Percentiles rank a stretch among this genome's conserved stretches.
These are phyloP conservation scores for Lepeophtheirus salmonis DNA, from an alignment of 1,140 invertebrate genomes.

Conservation along the genomic window DNA sequence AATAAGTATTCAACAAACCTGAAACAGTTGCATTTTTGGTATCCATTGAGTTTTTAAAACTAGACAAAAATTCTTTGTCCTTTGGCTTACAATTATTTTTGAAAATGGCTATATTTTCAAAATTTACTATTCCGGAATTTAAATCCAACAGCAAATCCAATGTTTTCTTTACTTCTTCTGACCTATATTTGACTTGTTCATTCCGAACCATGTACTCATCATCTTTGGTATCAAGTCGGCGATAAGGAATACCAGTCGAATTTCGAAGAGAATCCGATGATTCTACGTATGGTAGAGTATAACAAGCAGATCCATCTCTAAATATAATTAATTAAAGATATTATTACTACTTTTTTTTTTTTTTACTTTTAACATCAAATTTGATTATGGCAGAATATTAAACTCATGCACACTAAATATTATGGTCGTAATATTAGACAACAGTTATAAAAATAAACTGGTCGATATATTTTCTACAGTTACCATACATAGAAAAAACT, in stretches of 20 bases:
- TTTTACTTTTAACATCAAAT: too few species aligned
- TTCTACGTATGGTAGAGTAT: background rate
- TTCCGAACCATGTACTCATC: constrained; percentile 7
- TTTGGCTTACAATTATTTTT: background rate
- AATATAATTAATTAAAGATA: too few species aligned
- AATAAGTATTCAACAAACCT: background rate
- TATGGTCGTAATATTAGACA: too few species aligned
- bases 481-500: too few species aligned
- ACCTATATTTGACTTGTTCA: constrained; percentile 7
- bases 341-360: too few species aligned
- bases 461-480: too few species aligned
- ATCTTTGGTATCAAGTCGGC: background rate
- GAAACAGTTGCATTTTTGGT: background rate
- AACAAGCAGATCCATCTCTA: constrained; percentile 10
- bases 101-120: background rate
- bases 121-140: background rate
- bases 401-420: too few species aligned
- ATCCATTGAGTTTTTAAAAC: background rate
- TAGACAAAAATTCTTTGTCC: background rate
- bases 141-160: background rate
- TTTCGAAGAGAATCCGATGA: background rate
- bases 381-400: too few species aligned
- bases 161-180: background rate
- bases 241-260: background rate
- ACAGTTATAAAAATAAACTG: too few species aligned